phyloP scores from a whole-genome alignment of 2,888 invertebrate genomes.

The Chaetogeoica ovagalla region DNA sequence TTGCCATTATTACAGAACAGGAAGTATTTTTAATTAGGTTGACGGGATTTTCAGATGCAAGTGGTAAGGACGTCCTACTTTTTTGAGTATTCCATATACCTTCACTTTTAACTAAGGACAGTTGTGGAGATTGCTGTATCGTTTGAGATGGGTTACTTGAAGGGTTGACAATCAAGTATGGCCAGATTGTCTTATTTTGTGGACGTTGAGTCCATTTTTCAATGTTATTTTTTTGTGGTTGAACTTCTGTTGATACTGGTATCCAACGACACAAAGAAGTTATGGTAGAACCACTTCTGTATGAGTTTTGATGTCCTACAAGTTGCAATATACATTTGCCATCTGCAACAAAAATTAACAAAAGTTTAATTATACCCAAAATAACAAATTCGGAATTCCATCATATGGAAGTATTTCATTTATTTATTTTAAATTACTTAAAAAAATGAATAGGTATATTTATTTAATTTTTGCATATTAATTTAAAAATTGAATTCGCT shows the following conservation, averaged over 20 bases:
- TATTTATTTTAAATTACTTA: too few relatives aligned
- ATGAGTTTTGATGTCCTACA: slow-evolving; percentile 18
- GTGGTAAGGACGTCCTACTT: background rate
- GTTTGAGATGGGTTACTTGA: background rate
- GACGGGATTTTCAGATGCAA: background rate
- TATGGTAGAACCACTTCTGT: background rate
- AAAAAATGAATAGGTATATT: too few relatives aligned
- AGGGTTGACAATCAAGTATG: slow-evolving; percentile 11
- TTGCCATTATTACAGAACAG: slow-evolving; percentile 15
- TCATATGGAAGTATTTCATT: too few relatives aligned
- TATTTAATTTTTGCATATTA: too few relatives aligned
- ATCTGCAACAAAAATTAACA: slow-evolving; percentile 10
- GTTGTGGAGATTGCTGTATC: background rate
- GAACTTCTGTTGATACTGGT: slow-evolving; percentile 29
- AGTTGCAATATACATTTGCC: slow-evolving; percentile 38
- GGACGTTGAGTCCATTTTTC: slow-evolving; percentile 10
- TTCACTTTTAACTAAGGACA: background rate
- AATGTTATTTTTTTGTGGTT: slow-evolving; percentile 25
- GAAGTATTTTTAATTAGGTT: too few relatives aligned
- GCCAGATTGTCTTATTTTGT: slow-evolving; percentile 36
- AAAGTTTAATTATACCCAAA: background rate
- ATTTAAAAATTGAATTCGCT: too few relatives aligned
- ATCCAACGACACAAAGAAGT: slow-evolving; percentile 31
- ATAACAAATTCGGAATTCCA: too few relatives aligned
- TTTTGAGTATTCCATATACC: background rate